Evolutionary conservation across 2,113 vertebrate genomes (phyloP), one percentile per base, ranked within the genome.

Genomic region (Stigmatopora nigra): DNA sequence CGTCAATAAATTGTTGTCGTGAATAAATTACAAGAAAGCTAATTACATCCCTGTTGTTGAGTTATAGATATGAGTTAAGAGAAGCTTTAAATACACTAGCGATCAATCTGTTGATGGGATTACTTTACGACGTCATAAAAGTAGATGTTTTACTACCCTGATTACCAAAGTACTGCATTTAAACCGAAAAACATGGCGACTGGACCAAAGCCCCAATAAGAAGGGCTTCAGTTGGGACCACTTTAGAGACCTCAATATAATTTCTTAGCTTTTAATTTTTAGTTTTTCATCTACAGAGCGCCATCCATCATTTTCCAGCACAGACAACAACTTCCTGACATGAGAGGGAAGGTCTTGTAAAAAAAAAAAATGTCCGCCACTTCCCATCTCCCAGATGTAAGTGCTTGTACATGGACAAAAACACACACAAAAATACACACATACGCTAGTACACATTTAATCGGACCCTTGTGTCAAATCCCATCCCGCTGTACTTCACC

Each of bases 321-420:
- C 73, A 89, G 84, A 89, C 83, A 87, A 81, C 81, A 79, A 79
- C 78, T 77, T 72, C 61, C 65, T 64, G 83, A 88, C 87, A 85
- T 31, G 2, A 78, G 73, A 69, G 75, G 79, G 73, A 69, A 74
- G 79, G 76, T 70, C 72, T 77, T 84, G 83, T 87, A 89, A 89
- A 91, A 82, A 71, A 91, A 82, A 71, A 88, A 31, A 31, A 88
- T 88, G 84, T 83, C 75, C 68, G n/a, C 83, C 66, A 72, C 61
- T 68, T 63, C 74, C 35, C 7, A 72, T 69, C 71, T 74, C 70
- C 47, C 58, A 49, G 64, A 55, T 14, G 64, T 38, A 56, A 62
- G 71, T 60, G 25, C 17, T 13, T 64, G 58, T 12, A 60, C 38
- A 47, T 48, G 22, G 55, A 63, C 55, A 72, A 19, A 72, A 19